Percentiles rank a stretch among this genome's conserved stretches.
These are phyloP conservation scores for Arenaria interpres DNA, from an alignment of 2,113 vertebrate species.

Conservation along the genomic window DNA sequence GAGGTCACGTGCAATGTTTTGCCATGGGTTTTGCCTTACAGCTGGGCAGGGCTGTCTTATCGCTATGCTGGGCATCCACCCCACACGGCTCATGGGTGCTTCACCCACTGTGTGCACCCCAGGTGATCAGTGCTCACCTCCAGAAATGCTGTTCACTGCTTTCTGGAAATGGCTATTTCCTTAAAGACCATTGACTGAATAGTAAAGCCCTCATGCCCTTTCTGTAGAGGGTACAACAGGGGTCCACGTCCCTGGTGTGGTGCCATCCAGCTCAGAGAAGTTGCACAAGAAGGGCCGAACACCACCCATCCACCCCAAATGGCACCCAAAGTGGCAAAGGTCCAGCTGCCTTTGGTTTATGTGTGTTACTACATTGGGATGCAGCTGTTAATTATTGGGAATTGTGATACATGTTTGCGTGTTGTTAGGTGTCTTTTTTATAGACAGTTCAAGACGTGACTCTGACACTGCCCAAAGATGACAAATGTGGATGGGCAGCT, in stretches of 20 bases:
- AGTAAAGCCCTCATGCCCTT: background rate
- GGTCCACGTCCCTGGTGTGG: rapidly evolving
- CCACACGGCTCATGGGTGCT: background rate
- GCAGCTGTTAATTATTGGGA: background rate
- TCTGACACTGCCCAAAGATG: background rate
- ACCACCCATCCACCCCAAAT: rapidly evolving
- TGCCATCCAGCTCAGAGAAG: background rate
- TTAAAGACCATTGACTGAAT: background rate
- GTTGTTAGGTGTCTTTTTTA: background rate
- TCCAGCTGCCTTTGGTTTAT: background rate
- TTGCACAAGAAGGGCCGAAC: rapidly evolving
- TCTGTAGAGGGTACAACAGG: no score
- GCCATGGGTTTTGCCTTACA: background rate
- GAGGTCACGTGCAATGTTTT: rapidly evolving
- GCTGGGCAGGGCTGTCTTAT: background rate
- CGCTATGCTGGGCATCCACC: background rate
- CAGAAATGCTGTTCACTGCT: background rate
- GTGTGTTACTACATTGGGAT: background rate
- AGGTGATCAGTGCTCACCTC: background rate
- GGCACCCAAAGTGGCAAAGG: rapidly evolving
- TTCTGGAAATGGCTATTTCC: background rate
- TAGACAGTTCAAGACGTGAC: background rate
- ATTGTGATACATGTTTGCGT: background rate
- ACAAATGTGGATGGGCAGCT: background rate
- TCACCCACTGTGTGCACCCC: rapidly evolving